These are phyloP conservation scores for Argyrosomus japonicus DNA, from an alignment of 2,113 vertebrate genomes.

Conservation along the genomic window DNA sequence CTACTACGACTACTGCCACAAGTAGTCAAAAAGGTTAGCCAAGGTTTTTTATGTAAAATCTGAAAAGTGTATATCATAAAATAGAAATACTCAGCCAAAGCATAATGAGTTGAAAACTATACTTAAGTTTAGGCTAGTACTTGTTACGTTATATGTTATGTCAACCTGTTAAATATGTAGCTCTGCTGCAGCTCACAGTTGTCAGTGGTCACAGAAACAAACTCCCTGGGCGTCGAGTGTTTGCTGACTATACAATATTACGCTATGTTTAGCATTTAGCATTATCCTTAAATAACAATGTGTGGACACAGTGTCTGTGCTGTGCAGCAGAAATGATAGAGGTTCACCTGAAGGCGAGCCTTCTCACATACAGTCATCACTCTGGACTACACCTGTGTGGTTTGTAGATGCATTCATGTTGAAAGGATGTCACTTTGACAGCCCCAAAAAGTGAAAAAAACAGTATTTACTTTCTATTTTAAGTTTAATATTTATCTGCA, in stretches of 20 bases:
- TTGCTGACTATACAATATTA: not conserved
- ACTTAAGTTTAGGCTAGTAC: not conserved
- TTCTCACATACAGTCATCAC: not conserved
- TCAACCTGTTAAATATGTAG: not conserved
- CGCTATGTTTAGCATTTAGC: not conserved
- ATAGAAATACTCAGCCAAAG: not conserved
- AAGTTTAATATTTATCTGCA: no score
- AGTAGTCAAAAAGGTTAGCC: no score
- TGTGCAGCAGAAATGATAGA: not conserved
- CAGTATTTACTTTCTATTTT: no score
- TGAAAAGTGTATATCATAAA: no score
- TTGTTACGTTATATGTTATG: not conserved
- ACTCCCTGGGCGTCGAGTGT: not conserved
- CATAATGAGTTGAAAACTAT: no score
- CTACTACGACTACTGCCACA: no score
- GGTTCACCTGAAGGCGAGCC: not conserved
- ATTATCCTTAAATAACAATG: not conserved
- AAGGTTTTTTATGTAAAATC: no score
- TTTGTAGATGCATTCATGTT: not conserved
- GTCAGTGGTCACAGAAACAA: not conserved
- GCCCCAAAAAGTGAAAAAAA: no score
- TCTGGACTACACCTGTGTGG: no score
- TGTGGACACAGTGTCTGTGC: not conserved
- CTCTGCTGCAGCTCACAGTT: not conserved
- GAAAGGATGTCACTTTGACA: not conserved